Evolutionary conservation across 2,113 vertebrate genomes (phyloP).

Genomic region (Rhombomys opimus): DNA sequence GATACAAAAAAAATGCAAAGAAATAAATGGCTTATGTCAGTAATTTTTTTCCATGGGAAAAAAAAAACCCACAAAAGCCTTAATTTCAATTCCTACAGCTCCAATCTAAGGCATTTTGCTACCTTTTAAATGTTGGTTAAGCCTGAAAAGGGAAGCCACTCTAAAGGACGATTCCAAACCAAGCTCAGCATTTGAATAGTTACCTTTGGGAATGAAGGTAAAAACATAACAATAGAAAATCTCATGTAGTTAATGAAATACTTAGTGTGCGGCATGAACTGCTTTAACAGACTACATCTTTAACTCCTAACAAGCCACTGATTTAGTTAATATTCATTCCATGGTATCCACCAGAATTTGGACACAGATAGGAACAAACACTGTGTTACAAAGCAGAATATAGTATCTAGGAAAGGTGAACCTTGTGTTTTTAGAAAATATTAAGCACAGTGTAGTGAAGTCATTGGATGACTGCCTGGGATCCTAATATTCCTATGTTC

Average conservation of each 20-base stretch:
- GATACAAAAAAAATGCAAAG: conserved; percentile 14
- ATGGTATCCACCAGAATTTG: neutral
- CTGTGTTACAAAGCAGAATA: neutral
- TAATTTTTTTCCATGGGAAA: neutral
- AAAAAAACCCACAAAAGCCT: neutral
- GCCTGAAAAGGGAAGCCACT: neutral
- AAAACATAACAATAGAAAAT: neutral
- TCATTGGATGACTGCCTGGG: neutral
- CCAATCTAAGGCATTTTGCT: neutral
- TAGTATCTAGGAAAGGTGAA: neutral
- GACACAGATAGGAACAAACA: neutral
- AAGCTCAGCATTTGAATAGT: neutral
- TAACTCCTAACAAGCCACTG: neutral
- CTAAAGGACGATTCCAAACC: neutral
- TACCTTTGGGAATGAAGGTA: neutral
- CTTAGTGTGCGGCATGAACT: neutral
- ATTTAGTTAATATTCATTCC: conserved; percentile 31
- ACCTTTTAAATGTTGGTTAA: neutral
- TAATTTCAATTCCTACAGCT: neutral
- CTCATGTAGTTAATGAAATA: neutral
- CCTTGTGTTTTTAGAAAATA: neutral
- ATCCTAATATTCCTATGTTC: neutral
- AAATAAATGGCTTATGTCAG: conserved; percentile 20
- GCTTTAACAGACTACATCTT: neutral
- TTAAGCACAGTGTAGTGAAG: neutral